phyloP scores from a whole-genome alignment of 1,140 invertebrate species.

The Asobara japonica region DNA sequence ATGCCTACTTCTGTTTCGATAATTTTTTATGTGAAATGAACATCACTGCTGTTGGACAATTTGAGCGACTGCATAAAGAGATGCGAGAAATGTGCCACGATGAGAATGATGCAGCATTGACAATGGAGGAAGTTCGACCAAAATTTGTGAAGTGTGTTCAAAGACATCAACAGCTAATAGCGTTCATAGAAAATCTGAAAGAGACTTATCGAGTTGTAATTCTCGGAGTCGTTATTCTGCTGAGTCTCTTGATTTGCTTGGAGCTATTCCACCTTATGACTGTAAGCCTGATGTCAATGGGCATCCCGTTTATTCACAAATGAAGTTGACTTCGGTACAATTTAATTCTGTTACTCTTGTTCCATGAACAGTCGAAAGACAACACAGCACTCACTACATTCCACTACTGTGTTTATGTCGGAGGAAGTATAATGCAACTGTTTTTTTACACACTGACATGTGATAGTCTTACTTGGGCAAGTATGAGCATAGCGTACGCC shows the following conservation, averaged over 20 bases:
- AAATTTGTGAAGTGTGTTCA: background rate
- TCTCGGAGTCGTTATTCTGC: background rate
- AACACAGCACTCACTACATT: background rate
- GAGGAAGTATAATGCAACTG: background rate
- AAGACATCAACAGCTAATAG: background rate
- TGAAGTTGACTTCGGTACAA: background rate
- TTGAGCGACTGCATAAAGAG: background rate
- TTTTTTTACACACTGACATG: background rate
- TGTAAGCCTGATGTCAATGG: background rate
- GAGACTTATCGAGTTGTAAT: background rate
- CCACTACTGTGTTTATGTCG: background rate
- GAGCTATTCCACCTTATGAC: background rate
- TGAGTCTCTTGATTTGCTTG: background rate
- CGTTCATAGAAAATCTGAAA: background rate
- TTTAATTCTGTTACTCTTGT: background rate
- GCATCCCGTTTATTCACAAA: background rate
- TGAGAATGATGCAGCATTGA: background rate
- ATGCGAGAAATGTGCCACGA: background rate
- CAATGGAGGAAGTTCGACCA: background rate
- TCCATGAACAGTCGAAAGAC: background rate
- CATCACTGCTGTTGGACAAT: background rate
- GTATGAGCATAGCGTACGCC: slow-evolving; percentile 17
- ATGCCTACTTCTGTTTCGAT: background rate
- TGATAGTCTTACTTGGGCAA: background rate
- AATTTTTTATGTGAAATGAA: background rate